Conservation (phyloP, 2,113 vertebrate genomes). For the Sterna hirundo region DNA sequence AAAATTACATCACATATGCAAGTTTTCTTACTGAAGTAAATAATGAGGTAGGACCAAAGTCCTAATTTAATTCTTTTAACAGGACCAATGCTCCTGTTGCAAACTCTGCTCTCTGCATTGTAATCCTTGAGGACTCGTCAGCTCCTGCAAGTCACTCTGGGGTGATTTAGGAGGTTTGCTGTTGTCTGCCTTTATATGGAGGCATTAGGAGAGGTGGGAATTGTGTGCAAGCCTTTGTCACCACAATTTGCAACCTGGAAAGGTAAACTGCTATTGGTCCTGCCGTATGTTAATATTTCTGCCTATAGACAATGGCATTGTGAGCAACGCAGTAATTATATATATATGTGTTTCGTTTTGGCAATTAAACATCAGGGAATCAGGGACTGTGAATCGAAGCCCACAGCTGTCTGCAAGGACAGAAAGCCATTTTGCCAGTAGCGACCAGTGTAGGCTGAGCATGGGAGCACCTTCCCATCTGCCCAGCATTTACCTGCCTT, state of each 20-base stretch:
- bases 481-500: background rate
- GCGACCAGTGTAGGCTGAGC: fast-evolving
- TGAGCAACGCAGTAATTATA: background rate
- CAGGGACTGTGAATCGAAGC: background rate
- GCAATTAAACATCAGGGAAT: background rate
- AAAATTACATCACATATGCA: fast-evolving
- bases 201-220: background rate
- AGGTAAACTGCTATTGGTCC: background rate
- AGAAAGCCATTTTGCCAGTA: background rate
- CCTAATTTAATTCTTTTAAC: background rate
- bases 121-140: background rate
- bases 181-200: background rate
- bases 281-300: background rate
- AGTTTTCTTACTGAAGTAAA: background rate
- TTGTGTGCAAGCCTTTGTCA: background rate
- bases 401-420: background rate
- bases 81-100: background rate
- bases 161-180: background rate
- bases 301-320: background rate
- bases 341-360: background rate
- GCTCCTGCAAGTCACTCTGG: background rate
- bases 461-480: background rate
- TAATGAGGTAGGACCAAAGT: background rate
- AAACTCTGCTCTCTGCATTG: background rate
- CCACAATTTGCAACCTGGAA: background rate